Evolutionary conservation across 2,797 vertebrate genomes (phyloP).

Genomic region (Meda fulgida): DNA sequence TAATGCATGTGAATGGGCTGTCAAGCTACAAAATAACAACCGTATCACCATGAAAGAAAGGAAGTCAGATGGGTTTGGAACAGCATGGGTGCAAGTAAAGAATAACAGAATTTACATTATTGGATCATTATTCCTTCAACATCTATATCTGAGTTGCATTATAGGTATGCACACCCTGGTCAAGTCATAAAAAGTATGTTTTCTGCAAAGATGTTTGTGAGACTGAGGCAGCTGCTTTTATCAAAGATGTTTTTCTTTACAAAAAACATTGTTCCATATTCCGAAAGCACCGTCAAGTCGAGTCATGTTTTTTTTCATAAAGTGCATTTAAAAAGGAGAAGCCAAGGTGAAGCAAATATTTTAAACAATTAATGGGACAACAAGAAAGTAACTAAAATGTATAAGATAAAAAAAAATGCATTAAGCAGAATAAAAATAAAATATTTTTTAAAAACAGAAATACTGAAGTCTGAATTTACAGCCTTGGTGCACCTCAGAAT

Average conservation of each 20-base stretch:
- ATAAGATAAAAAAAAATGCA: background rate
- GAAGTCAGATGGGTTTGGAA: background rate
- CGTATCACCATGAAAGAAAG: background rate
- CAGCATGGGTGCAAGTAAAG: background rate
- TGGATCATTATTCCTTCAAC: constrained; percentile 1
- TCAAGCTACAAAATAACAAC: constrained; percentile 19
- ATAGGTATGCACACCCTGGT: background rate
- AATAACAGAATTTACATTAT: background rate
- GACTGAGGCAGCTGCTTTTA: background rate
- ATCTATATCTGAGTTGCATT: background rate
- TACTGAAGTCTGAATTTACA: background rate
- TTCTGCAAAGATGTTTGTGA: constrained; percentile 5
- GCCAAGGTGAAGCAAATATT: background rate
- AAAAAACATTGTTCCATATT: background rate
- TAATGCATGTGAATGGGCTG: background rate
- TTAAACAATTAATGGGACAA: background rate
- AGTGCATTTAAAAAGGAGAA: constrained; percentile 1
- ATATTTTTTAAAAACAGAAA: background rate
- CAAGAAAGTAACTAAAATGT: background rate
- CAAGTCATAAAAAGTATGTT: constrained; percentile 16
- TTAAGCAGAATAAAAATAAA: background rate
- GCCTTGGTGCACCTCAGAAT: background rate
- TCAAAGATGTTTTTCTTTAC: background rate
- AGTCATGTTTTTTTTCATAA: background rate
- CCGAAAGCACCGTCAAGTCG: background rate